Percentiles rank a stretch among this genome's conserved stretches.
These are phyloP conservation scores for Coregonus clupeaformis DNA, from an alignment of 2,113 vertebrate species.

Conservation along the genomic window DNA sequence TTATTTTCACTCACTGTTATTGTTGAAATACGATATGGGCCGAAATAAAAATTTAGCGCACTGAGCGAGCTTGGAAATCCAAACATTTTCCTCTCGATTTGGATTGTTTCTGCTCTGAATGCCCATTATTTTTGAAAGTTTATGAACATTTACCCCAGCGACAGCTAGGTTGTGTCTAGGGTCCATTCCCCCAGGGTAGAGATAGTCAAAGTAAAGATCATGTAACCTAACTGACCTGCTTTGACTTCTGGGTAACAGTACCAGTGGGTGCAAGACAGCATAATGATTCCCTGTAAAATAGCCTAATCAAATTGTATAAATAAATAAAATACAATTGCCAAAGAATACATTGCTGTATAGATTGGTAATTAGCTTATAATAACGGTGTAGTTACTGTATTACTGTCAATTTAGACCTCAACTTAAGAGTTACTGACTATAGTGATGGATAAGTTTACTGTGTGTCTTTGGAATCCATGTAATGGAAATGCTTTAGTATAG, in stretches of 20 bases:
- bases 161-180: background rate
- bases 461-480: too few species aligned
- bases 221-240: slow-evolving; percentile 3
- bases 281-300: too few species aligned
- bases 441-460: background rate
- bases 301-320: background rate
- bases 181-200: background rate
- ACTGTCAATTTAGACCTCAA: background rate
- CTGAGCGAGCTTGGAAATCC: slow-evolving; percentile 11
- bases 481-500: background rate
- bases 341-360: background rate
- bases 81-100: slow-evolving; percentile 7
- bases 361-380: background rate
- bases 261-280: background rate
- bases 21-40: slow-evolving; percentile 40
- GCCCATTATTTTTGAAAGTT: background rate
- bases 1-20: slow-evolving; percentile 32
- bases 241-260: background rate
- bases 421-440: background rate
- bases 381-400: background rate
- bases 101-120: background rate
- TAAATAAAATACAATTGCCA: background rate
- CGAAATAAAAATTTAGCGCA: slow-evolving; percentile 40
- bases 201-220: slow-evolving; percentile 8
- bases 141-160: slow-evolving; percentile 7